These are phyloP conservation scores for Akabosia matsudoensis DNA, from an alignment of 1,140 invertebrate genomes.

Conservation along the genomic window DNA sequence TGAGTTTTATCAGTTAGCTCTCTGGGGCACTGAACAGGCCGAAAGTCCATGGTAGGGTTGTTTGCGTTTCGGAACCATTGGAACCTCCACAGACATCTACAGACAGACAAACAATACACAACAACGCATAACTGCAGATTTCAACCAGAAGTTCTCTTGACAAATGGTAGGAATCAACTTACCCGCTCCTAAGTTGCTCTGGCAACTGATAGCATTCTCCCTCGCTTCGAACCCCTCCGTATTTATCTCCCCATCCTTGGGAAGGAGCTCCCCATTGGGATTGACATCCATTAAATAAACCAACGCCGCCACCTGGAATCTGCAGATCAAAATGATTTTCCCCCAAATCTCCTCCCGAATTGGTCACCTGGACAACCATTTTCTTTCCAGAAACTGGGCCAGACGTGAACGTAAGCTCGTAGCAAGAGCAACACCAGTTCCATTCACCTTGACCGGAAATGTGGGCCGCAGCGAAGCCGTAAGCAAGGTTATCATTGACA, in stretches of 20 bases:
- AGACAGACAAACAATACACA: neutral
- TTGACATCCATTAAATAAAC: conserved; percentile 33
- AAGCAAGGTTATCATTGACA: conserved; percentile 27
- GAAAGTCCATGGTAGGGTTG: conserved; percentile 32
- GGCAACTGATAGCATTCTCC: conserved; percentile 20
- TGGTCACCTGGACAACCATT: conserved; percentile 37
- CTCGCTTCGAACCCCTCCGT: conserved; percentile 15
- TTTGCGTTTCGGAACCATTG: conserved; percentile 33
- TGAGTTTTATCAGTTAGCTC: too few species aligned
- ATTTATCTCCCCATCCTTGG: conserved; percentile 17
- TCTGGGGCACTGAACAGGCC: too few species aligned
- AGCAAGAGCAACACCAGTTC: conserved; percentile 35
- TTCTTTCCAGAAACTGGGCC: conserved; percentile 33
- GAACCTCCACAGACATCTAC: conserved; percentile 30
- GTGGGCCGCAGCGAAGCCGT: conserved; percentile 34
- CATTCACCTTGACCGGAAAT: conserved; percentile 21
- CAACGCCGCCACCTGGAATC: conserved; percentile 37
- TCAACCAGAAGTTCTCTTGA: neutral
- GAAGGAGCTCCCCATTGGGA: conserved; percentile 33
- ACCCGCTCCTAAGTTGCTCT: conserved; percentile 18
- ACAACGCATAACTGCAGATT: neutral
- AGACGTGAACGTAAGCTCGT: conserved; percentile 33
- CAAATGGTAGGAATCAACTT: neutral
- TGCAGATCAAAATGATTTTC: conserved; percentile 39
- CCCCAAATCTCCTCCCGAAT: conserved; percentile 36